Conservation (phyloP, 2,113 vertebrate genomes). For the Gallinago paraguaiae region DNA sequence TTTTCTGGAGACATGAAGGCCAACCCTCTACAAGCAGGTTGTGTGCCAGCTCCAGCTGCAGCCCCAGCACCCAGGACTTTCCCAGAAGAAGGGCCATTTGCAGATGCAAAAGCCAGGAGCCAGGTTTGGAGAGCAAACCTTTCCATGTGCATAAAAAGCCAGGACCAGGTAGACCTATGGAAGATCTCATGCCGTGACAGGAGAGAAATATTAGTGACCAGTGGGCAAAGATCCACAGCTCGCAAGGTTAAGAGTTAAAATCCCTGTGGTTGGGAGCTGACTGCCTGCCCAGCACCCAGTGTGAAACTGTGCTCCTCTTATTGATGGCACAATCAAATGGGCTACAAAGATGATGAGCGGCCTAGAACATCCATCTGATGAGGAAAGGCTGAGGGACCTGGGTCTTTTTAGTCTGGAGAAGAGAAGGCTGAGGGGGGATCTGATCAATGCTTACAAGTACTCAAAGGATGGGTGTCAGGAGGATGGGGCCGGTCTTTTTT, state of each 20-base stretch:
- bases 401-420: no score
- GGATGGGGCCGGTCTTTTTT: no score
- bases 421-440: no score
- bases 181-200: background rate
- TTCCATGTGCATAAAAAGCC: background rate
- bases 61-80: background rate
- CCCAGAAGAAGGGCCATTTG: background rate
- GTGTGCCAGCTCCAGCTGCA: background rate
- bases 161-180: background rate
- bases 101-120: background rate
- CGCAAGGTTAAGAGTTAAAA: background rate
- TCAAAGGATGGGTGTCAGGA: no score
- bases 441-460: no score
- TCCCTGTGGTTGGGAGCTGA: background rate
- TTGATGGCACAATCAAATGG: no score
- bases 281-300: background rate
- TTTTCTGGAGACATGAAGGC: background rate
- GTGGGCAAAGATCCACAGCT: background rate
- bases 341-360: no score
- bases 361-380: no score
- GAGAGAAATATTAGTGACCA: background rate
- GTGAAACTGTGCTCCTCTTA: background rate
- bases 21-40: fast-evolving
- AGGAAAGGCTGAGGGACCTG: no score
- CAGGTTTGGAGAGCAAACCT: background rate